Percentiles rank a stretch among this genome's conserved stretches.
These are phyloP conservation scores for Pteronura brasiliensis DNA, from an alignment of 2,113 vertebrate genomes.

Conservation along the genomic window DNA sequence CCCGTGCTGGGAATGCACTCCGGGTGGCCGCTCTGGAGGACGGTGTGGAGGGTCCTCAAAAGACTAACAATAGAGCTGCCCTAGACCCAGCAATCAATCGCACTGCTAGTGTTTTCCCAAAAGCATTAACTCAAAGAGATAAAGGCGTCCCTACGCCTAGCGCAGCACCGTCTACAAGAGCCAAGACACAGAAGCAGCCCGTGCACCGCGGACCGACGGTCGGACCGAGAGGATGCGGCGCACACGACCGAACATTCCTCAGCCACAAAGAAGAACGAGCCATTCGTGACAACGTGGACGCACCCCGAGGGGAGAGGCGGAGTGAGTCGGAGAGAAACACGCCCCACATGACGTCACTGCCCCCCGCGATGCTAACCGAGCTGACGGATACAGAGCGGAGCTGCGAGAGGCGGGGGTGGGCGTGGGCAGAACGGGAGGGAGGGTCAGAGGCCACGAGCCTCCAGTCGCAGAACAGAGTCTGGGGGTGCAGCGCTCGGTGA, in stretches of 20 bases:
- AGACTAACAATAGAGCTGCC: not conserved
- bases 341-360: not conserved
- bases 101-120: not conserved
- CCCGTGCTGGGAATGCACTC: not conserved
- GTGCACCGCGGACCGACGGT: fast-evolving
- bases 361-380: no score
- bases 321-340: not conserved
- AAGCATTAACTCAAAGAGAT: not conserved
- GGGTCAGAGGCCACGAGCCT: not conserved
- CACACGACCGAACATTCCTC: fast-evolving
- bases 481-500: fast-evolving
- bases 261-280: not conserved
- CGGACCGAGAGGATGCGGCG: fast-evolving
- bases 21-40: not conserved
- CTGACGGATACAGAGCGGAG: not conserved
- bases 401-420: not conserved
- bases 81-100: not conserved
- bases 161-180: not conserved
- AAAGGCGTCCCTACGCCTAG: no score
- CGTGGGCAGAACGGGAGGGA: not conserved
- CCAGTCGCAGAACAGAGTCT: not conserved
- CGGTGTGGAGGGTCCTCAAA: not conserved
- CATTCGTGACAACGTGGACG: not conserved
- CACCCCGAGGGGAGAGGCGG: not conserved
- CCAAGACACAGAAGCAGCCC: not conserved